Evolutionary conservation across 2,888 invertebrate species (phyloP).

Genomic region (Mycalesis mineus): DNA sequence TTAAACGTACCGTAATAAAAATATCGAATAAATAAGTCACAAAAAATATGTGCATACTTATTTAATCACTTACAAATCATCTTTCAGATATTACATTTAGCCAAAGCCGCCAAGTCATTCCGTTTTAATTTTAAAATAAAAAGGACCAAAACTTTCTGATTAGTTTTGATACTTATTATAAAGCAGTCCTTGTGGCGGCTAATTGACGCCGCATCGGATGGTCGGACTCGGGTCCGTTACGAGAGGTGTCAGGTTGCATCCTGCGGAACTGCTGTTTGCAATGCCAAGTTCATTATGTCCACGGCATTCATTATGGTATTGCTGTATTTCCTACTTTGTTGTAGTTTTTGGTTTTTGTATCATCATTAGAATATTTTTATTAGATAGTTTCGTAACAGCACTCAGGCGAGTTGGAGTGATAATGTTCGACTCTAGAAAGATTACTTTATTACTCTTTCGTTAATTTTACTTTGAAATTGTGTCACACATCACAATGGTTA

Average conservation of each 20-base stretch:
- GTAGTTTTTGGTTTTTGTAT: background rate
- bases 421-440: too few species aligned
- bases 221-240: slow-evolving; percentile 31
- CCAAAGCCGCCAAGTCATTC: slow-evolving; percentile 1
- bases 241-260: slow-evolving; percentile 40
- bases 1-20: background rate
- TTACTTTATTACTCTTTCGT: too few species aligned
- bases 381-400: too few species aligned
- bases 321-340: background rate
- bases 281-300: slow-evolving; percentile 32
- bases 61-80: background rate
- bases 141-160: background rate
- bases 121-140: background rate
- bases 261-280: slow-evolving; percentile 39
- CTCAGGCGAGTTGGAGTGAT: too few species aligned
- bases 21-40: background rate
- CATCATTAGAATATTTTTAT: too few species aligned
- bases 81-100: background rate
- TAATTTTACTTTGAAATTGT: too few species aligned
- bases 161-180: slow-evolving; percentile 19
- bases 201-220: slow-evolving; percentile 33
- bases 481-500: too few species aligned
- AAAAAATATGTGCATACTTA: background rate
- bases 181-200: slow-evolving; percentile 28
- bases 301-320: slow-evolving; percentile 22